Conservation (phyloP, 2,113 vertebrate genomes). For the Chloropsis cyanopogon region DNA sequence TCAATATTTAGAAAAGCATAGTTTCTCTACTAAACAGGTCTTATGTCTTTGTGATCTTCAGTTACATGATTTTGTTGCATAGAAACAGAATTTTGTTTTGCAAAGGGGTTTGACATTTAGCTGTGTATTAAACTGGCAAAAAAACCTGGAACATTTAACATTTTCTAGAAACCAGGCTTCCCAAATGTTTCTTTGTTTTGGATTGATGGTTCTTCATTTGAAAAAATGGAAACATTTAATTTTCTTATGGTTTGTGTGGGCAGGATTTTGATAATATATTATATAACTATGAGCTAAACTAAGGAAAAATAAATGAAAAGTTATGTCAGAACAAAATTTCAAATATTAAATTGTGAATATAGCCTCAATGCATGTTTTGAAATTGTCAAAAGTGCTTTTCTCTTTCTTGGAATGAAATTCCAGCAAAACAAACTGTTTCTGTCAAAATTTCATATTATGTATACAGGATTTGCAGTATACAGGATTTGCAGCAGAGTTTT, state of each 20-base stretch:
- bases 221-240: slow-evolving; percentile 47
- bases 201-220: not conserved
- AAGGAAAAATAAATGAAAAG: not conserved
- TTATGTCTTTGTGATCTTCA: not conserved
- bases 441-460: not conserved
- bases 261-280: not conserved
- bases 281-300: not conserved
- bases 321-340: not conserved
- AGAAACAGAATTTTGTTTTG: not conserved
- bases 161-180: slow-evolving; percentile 18
- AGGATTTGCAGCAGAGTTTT: not conserved
- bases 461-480: not conserved
- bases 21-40: not conserved
- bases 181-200: not conserved
- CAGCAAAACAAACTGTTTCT: not conserved
- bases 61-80: not conserved
- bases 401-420: not conserved
- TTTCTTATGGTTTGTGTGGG: slow-evolving; percentile 15
- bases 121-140: not conserved
- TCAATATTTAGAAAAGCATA: not conserved
- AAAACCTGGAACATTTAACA: not conserved
- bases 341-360: not conserved
- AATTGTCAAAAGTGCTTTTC: not conserved
- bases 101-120: not conserved
- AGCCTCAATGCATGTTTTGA: not conserved